Percentiles rank a stretch among this genome's conserved stretches.
Evolutionary conservation across 2,888 invertebrate genomes (phyloP).

Genomic region (Cordilura impudica): DNA sequence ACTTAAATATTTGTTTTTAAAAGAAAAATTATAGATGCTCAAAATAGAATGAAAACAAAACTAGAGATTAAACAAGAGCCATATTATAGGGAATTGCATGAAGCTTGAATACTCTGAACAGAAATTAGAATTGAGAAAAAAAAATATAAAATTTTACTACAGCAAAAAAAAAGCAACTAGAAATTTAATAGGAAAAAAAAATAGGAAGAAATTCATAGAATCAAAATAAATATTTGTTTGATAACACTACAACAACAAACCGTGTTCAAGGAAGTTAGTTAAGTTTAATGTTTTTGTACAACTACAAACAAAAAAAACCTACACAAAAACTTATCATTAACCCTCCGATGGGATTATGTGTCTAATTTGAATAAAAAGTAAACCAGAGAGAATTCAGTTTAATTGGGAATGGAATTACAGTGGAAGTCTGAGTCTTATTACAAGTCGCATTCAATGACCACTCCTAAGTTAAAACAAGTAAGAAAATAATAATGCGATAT

Average conservation of each 20-base stretch:
- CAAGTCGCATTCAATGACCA: too few relatives aligned
- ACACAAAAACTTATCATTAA: not conserved
- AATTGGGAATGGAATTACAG: too few relatives aligned
- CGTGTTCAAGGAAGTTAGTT: conserved; percentile 47
- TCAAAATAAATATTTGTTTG: conserved; percentile 42
- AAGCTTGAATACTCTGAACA: conserved; percentile 17
- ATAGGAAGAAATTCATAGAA: conserved; percentile 28
- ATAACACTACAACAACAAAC: conserved; percentile 8
- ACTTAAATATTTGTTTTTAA: conserved; percentile 36
- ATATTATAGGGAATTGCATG: not conserved
- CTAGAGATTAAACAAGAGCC: not conserved
- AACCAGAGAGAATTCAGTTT: too few relatives aligned
- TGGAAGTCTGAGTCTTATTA: too few relatives aligned
- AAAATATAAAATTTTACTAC: conserved; percentile 59
- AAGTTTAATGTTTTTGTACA: conserved; percentile 21
- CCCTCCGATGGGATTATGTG: not conserved
- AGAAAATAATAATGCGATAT: too few relatives aligned
- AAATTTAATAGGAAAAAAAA: not conserved
- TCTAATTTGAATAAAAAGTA: too few relatives aligned
- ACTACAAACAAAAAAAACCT: too few relatives aligned
- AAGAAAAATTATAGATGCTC: not conserved
- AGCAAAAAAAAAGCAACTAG: conserved; percentile 11
- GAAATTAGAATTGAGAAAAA: conserved; percentile 50
- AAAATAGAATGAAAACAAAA: not conserved
- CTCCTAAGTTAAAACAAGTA: too few relatives aligned